Conservation (phyloP, 2,888 invertebrate species). For the Pammene fasciana region DNA sequence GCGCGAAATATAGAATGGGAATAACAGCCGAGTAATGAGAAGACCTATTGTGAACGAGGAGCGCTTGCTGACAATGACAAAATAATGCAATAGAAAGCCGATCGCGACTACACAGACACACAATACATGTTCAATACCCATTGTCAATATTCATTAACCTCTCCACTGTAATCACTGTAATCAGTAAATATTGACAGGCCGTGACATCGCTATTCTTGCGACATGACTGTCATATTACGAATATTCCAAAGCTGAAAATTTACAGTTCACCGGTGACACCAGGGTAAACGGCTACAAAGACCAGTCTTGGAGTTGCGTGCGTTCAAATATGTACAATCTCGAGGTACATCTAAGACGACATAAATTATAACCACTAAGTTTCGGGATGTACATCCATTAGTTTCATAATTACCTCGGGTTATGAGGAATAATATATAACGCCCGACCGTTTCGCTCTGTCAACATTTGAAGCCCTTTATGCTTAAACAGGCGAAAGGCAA, state of each 20-base stretch:
- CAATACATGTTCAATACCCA: background rate
- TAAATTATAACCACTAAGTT: conserved; percentile 21
- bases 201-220: background rate
- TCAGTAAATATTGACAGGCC: background rate
- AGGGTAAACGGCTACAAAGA: background rate
- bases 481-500: conserved; percentile 25
- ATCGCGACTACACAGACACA: background rate
- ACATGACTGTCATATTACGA: background rate
- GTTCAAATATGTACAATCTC: background rate
- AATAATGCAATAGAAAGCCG: conserved; percentile 3
- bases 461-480: conserved; percentile 32
- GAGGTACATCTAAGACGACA: conserved; percentile 9
- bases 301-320: background rate
- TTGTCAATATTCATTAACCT: background rate
- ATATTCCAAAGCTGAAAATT: too few species aligned
- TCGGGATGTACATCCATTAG: conserved; percentile 45
- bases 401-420: conserved; percentile 44
- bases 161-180: too few species aligned
- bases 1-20: background rate
- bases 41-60: background rate
- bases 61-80: conserved; percentile 1
- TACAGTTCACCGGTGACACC: background rate
- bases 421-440: conserved; percentile 46
- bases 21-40: background rate
- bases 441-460: conserved; percentile 19